Conservation (phyloP, 2,888 invertebrate genomes). For the Incurvaria masculella region DNA sequence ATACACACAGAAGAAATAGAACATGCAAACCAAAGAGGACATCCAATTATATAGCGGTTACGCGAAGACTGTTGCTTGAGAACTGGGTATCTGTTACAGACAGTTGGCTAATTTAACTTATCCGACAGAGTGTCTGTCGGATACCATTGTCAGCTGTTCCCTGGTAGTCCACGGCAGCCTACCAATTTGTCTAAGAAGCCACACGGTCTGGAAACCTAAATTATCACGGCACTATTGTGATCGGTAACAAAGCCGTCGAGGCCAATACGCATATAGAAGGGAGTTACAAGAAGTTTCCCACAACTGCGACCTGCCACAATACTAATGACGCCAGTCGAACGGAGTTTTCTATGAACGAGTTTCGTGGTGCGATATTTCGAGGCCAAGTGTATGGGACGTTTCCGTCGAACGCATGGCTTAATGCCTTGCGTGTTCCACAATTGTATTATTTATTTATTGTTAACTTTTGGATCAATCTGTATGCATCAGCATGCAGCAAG, state of each 20-base stretch:
- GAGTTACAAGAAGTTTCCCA: background rate
- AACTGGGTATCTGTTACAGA: slow-evolving; percentile 22
- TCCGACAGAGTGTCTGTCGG: background rate
- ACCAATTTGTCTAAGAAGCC: background rate
- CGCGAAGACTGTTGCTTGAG: slow-evolving; percentile 9
- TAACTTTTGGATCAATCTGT: no score
- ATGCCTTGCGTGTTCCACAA: no score
- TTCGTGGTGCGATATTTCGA: background rate
- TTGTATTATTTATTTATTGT: no score
- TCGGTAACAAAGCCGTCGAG: background rate
- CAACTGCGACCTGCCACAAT: background rate
- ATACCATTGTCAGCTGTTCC: background rate
- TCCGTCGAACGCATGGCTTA: no score
- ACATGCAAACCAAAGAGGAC: no score
- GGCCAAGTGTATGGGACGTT: no score
- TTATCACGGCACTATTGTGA: background rate
- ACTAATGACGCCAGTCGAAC: background rate
- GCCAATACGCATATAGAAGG: no score
- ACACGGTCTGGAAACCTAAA: background rate
- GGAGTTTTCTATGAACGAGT: background rate
- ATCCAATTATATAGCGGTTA: background rate
- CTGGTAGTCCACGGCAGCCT: background rate
- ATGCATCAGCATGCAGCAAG: no score
- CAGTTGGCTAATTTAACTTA: background rate
- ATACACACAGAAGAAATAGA: no score